Conservation (phyloP, 2,888 invertebrate genomes). For the Pherbina coryleti region DNA sequence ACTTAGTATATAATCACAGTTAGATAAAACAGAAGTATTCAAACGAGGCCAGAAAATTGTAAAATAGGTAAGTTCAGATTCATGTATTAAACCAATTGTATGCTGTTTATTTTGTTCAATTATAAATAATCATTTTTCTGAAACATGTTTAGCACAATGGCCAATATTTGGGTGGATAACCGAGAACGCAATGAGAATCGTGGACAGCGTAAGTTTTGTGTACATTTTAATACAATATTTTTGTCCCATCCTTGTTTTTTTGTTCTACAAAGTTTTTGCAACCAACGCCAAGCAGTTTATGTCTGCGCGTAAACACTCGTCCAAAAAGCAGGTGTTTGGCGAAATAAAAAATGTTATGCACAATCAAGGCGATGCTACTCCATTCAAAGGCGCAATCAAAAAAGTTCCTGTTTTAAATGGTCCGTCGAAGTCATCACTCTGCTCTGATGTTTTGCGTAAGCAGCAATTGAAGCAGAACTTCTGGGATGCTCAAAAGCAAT, state of each 20-base stretch:
- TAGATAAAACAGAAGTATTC: no score
- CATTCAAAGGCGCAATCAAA: slow-evolving; percentile 42
- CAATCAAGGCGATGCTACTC: slow-evolving; percentile 47
- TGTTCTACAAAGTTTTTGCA: background rate
- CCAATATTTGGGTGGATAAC: slow-evolving; percentile 26
- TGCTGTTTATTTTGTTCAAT: background rate
- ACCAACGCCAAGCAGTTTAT: slow-evolving; percentile 14
- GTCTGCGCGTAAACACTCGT: slow-evolving; percentile 35
- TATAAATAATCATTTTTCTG: background rate
- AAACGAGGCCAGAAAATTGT: background rate
- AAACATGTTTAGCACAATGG: slow-evolving; percentile 11
- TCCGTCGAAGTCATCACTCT: slow-evolving; percentile 9
- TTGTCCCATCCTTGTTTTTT: background rate
- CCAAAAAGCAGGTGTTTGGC: slow-evolving; percentile 51
- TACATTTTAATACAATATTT: background rate
- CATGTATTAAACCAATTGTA: background rate
- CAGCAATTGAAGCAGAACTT: slow-evolving; percentile 30
- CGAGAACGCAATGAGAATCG: slow-evolving; percentile 19
- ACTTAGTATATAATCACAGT: no score
- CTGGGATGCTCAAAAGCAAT: slow-evolving; percentile 14
- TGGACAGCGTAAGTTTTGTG: slow-evolving; percentile 9
- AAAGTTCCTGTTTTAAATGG: background rate
- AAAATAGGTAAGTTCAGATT: background rate
- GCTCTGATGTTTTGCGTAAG: slow-evolving; percentile 23
- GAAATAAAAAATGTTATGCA: slow-evolving; percentile 54